Evolutionary conservation across 1,140 invertebrate species (phyloP), one percentile per base, ranked within the genome.

Genomic region (Euschistus heros): DNA sequence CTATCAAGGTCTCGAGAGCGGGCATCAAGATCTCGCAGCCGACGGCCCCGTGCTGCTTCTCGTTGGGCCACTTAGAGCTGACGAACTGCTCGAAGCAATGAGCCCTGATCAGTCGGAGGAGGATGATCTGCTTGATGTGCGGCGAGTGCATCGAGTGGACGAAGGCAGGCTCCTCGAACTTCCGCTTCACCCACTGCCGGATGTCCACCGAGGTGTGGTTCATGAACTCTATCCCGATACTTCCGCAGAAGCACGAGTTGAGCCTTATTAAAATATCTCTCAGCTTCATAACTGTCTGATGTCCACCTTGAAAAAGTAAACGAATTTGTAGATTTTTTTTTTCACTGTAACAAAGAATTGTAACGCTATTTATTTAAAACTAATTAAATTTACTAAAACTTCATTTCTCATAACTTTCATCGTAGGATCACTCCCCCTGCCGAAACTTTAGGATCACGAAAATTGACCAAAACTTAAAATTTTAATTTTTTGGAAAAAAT

Each of bases 11-110:
- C 22, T 62, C 37, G 2, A 62, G 26, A 3, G 61, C 61, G 5
- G 24, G 17, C 20, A 37, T 62, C 0, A 62, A n/a, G 14, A 62
- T 62, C 42, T 62, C 61, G 13, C 30, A 44, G 6, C 61, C 61
- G 14, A 62, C 15, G 3, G 30, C 61, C 6, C 54, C 54, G 13
- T 57, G 24, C 54, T 57, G 20, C 24, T 57, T 57, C 24, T 57
- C 54, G 20, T 15, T 24, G 24, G 54, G 54, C 54, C 54, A 57
- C 54, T 57, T 57, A 6, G 18, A 24, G 54, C 24, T 57, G 54
- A 57, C 24, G 24, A 57, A 57, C 18, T 22, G 14, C 13, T 57
- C 54, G 54, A 57, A 57, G 24, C 54, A 27, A 15, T 57, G 54
- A 4, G 54, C 24, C 22, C 54, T 27, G 18, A 57, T 57, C 6